Base-by-base conservation (phyloP, 2,797 vertebrate species). In the Cottoperca gobio region DNA sequence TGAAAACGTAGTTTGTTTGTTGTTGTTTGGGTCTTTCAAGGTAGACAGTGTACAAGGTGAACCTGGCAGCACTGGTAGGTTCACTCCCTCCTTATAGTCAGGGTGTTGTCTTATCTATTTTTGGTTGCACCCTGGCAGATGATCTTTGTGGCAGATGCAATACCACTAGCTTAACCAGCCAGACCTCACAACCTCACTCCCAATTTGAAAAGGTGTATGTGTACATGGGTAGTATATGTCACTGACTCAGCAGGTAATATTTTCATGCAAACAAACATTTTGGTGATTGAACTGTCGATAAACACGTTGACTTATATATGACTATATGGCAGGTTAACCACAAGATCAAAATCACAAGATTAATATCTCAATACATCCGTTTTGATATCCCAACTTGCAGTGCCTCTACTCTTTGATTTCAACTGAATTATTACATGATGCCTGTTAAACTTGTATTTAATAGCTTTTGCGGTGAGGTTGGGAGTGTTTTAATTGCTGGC, bases 401-500 rank as follows among this genome's bases (percentile, higher is more conserved):
- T 53, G 43, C 8, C 24, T 73, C 5, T 39, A 19, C 46, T 68
- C 21, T 45, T 71, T 46, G 39, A 70, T 81, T 53, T 24, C 1
- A 67, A 14, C 9, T 46, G 13, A 39, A 39, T 13, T 23, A 59
- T 62, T 42, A 16, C 48, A 28, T 37, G 13, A 33, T 65, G 24
- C 37, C 17, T 66, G 49, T 71, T 55, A 68, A 40, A 64, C 24
- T 2, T 65, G 17, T 26, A 24, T 55, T 71, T 45, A 53, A 24
- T 60, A 49, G 48, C 54, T 79, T n/a, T 55, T 54, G 28, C 2
- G 19, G 64, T 45, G n/a, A 77, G 52, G 9, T 43, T 63, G 54
- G 62, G 26, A 52, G 61, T 70, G 40, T 55, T 80, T 65, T 73
- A 61, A 66, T 52, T 73, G 66, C 17, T 62, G 24, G 26, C 58